Evolutionary conservation across 2,797 vertebrate species (phyloP).

Genomic region (Mergus octosetaceus): DNA sequence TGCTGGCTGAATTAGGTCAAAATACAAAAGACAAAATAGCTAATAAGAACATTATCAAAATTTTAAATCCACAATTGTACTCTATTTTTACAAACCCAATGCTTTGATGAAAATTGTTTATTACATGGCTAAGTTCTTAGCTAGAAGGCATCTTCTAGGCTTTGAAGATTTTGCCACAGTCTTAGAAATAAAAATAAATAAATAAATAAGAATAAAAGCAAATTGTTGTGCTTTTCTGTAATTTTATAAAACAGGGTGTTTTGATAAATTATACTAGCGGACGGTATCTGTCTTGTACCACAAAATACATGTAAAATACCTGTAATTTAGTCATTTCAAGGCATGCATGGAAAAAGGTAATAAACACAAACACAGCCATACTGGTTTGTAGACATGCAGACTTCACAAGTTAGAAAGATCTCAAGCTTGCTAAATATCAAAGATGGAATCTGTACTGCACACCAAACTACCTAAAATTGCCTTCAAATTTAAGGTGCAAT

Average conservation of each 20-base stretch:
- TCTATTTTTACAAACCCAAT: slow-evolving; percentile 73
- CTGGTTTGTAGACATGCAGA: slow-evolving; percentile 78
- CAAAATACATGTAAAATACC: slow-evolving; percentile 88
- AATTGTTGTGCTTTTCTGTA: slow-evolving; percentile 97
- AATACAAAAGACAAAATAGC: slow-evolving; percentile 82
- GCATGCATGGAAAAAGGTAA: slow-evolving; percentile 78
- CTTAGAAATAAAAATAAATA: slow-evolving; percentile 84
- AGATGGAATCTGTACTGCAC: slow-evolving; percentile 69
- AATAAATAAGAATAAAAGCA: slow-evolving; percentile 83
- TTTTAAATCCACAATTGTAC: slow-evolving; percentile 79
- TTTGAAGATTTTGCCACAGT: slow-evolving; percentile 90
- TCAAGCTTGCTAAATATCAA: slow-evolving; percentile 76
- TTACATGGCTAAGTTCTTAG: slow-evolving; percentile 81
- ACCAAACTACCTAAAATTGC: slow-evolving; percentile 81
- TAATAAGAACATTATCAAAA: slow-evolving; percentile 83
- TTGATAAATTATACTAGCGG: slow-evolving; percentile 92
- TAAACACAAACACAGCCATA: slow-evolving; percentile 81
- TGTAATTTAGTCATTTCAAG: slow-evolving; percentile 85
- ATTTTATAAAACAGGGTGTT: slow-evolving; percentile 87
- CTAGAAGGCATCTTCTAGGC: slow-evolving; percentile 85
- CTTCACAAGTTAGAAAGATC: slow-evolving; percentile 78
- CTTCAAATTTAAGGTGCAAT: slow-evolving; percentile 79
- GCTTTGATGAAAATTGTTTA: slow-evolving; percentile 88
- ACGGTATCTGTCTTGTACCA: slow-evolving; percentile 84
- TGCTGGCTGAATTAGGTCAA: slow-evolving; percentile 80